Percentiles rank a stretch among this genome's conserved stretches.
phyloP scores from a whole-genome alignment of 2,113 vertebrate species.

The Bufo gargarizans region DNA sequence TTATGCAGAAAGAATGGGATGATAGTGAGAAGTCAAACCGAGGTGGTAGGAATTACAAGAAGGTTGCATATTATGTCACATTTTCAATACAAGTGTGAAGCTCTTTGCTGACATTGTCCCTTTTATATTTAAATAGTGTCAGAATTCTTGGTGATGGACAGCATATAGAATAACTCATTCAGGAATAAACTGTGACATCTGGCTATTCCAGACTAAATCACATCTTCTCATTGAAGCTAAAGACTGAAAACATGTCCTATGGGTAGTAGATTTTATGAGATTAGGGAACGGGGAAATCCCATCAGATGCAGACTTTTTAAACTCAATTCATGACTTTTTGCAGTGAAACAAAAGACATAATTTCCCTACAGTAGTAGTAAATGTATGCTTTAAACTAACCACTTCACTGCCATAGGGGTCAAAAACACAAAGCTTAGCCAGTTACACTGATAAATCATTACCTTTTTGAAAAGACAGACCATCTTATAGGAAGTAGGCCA shows the following conservation, averaged over 20 bases:
- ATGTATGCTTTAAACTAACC: slow-evolving; percentile 28
- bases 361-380: neutral
- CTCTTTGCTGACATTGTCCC: neutral
- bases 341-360: neutral
- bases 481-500: slow-evolving; percentile 44
- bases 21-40: neutral
- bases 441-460: slow-evolving; percentile 35
- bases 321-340: neutral
- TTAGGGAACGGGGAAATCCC: slow-evolving; percentile 14
- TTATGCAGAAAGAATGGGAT: neutral
- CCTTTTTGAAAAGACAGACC: slow-evolving; percentile 21
- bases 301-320: slow-evolving; percentile 15
- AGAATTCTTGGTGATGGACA: neutral
- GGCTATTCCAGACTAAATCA: neutral
- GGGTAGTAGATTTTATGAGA: slow-evolving; percentile 32
- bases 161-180: slow-evolving; percentile 22
- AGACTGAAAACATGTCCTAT: neutral
- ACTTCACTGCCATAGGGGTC: slow-evolving; percentile 11
- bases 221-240: neutral
- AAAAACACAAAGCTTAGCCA: neutral
- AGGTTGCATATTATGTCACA: neutral
- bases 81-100: neutral
- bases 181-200: neutral
- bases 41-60: neutral
- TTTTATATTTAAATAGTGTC: slow-evolving; percentile 19